A percentile compares a stretch with the other conserved stretches of the same genome.
Evolutionary conservation across 2,888 invertebrate genomes (phyloP).

Genomic region (Magallana nippona): DNA sequence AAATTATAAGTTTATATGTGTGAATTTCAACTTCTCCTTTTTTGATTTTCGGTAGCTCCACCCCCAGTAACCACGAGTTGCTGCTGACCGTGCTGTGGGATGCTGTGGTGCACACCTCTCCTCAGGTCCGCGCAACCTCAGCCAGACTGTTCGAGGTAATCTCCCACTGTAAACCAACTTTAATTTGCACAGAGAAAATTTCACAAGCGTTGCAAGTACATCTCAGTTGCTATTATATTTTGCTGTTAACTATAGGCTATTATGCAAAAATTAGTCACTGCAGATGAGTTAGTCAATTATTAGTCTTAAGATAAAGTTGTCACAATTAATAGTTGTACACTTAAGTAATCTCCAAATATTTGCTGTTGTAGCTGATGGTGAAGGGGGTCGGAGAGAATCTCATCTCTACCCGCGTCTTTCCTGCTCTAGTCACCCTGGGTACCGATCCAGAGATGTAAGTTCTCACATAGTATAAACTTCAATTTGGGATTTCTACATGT

Average conservation of each 20-base stretch:
- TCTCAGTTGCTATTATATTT: background rate
- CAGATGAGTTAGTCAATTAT: no score
- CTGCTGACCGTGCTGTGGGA: slow-evolving; percentile 85
- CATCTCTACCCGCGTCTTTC: slow-evolving; percentile 84
- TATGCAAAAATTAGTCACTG: no score
- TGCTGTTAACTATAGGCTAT: no score
- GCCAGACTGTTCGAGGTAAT: slow-evolving; percentile 83
- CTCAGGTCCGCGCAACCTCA: slow-evolving; percentile 84
- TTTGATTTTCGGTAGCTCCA: slow-evolving; percentile 66
- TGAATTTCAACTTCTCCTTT: no score
- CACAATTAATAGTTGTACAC: no score
- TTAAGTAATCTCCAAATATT: background rate
- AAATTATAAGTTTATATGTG: no score
- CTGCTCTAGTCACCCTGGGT: slow-evolving; percentile 87
- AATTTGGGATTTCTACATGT: no score
- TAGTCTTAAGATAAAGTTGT: no score
- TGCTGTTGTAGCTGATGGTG: slow-evolving; percentile 80
- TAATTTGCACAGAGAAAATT: no score
- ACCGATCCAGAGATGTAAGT: slow-evolving; percentile 86
- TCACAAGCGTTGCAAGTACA: background rate
- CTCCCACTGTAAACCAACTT: background rate
- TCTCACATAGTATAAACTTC: no score
- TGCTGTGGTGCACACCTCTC: slow-evolving; percentile 85
- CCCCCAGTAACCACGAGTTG: slow-evolving; percentile 82
- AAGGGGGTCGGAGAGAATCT: slow-evolving; percentile 83